A percentile compares a stretch with the other conserved stretches of the same genome.
Conservation (phyloP, 2,888 invertebrate genomes). For the Stramonita haemastoma region DNA sequence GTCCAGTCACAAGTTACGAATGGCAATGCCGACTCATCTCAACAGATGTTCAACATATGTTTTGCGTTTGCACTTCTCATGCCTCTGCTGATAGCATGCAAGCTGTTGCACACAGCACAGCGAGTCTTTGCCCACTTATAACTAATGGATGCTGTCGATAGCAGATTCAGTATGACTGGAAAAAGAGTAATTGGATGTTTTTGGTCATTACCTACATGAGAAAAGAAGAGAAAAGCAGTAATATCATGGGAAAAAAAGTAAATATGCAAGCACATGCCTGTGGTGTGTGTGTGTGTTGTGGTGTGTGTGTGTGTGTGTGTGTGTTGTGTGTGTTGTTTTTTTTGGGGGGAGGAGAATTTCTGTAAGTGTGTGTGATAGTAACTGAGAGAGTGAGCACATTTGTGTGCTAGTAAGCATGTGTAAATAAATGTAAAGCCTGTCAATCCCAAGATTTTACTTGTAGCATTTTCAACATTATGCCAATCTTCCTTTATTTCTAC, state of each 20-base stretch:
- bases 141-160: background rate
- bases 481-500: no score
- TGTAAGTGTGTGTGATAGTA: background rate
- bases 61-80: background rate
- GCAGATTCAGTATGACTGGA: constrained; percentile 16
- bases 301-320: background rate
- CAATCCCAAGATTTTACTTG: no score
- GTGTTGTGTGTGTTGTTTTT: no score
- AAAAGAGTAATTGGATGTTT: background rate
- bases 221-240: background rate
- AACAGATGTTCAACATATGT: background rate
- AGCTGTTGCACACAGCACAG: constrained; percentile 1
- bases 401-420: background rate
- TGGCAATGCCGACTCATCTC: background rate
- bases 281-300: no score
- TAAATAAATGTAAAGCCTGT: background rate
- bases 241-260: background rate
- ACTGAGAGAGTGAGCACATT: background rate
- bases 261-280: background rate
- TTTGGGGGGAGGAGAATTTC: background rate
- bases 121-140: background rate
- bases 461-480: no score
- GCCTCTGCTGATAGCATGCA: background rate
- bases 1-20: background rate
- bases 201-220: background rate